Base-by-base conservation (phyloP, 92 coral and sea anemone genomes). In the Palythoa grandiflora region DNA sequence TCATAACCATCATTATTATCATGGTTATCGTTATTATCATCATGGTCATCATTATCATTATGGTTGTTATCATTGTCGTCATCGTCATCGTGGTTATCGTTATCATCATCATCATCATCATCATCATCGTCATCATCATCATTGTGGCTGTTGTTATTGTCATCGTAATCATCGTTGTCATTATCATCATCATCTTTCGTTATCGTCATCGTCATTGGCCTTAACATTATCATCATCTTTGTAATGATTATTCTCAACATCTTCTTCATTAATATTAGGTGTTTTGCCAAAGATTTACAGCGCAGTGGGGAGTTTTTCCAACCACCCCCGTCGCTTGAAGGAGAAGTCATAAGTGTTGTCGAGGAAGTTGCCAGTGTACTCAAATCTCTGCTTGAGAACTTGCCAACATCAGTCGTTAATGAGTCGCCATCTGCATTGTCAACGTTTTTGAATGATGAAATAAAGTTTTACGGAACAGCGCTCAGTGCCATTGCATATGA, bases 361-460 rank as follows among this genome's bases (percentile, higher is more conserved):
- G 40, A 36, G 63, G 75, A 81, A 21, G 65, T 81, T 10, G 55
- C 61, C 20, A 47, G 63, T 68, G 19, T 65, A 38, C 37, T 81
- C 38, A 81, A 48, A 10, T 13, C 66, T 17, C 47, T 65, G 59
- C 60, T 66, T 16, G 53, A 81, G 39, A 68, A 47, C n/a, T 68
- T 65, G 19, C 63, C 66, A 36, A 20, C 39, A 68, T 60, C 86
- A 65, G 47, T 16, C 9, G 37, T 52, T 21, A 16, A 12, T 1
- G 88, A 89, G 39, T 60, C 91, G 5, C 55, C 83, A 14, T 68
- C 89, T 4, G 89, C 91, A 8, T 77, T 87, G 59, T n/a, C 85
- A 5, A 84, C 91, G 14, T 94, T 94, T 86, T 68, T 94, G 70
- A 80, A 53, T 20, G 83, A 86, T 5, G 98, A 94, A 75, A 73